These are phyloP conservation scores for Pangasianodon gigas DNA, from an alignment of 2,113 vertebrate species.

Conservation along the genomic window DNA sequence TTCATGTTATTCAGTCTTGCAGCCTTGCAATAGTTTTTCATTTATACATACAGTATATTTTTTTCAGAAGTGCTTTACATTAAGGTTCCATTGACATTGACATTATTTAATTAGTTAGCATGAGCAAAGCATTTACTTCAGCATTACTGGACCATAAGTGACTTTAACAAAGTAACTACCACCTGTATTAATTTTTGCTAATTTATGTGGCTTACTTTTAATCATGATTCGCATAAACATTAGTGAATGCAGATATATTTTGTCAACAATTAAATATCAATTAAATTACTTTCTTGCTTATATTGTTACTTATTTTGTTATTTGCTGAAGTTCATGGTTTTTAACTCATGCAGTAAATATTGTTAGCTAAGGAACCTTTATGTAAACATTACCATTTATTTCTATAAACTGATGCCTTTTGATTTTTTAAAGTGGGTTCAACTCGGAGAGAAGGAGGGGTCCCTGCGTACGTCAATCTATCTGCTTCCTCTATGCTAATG, in stretches of 20 bases:
- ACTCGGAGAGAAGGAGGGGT: constrained; percentile 90
- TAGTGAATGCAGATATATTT: not conserved
- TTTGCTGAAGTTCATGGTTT: not conserved
- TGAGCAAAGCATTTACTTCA: not conserved
- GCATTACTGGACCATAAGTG: not conserved
- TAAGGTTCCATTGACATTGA: not conserved
- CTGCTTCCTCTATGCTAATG: constrained; percentile 98
- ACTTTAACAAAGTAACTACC: not conserved
- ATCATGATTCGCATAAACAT: not conserved
- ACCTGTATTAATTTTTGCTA: not conserved
- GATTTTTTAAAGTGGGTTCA: constrained; percentile 84
- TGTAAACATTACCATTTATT: not conserved
- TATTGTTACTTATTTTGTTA: not conserved
- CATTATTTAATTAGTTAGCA: not conserved
- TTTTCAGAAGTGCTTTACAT: not conserved
- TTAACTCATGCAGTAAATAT: not conserved
- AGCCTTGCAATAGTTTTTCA: not conserved
- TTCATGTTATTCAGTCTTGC: not conserved
- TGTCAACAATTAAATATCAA: not conserved
- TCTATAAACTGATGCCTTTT: constrained; percentile 19
- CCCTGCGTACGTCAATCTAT: constrained; percentile 94
- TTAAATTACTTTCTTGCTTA: not conserved
- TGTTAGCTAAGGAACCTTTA: not conserved
- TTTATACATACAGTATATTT: not conserved
- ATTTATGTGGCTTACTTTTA: not conserved